Evolutionary conservation across 2,113 vertebrate species (phyloP).

Genomic region (Phaethon lepturus): DNA sequence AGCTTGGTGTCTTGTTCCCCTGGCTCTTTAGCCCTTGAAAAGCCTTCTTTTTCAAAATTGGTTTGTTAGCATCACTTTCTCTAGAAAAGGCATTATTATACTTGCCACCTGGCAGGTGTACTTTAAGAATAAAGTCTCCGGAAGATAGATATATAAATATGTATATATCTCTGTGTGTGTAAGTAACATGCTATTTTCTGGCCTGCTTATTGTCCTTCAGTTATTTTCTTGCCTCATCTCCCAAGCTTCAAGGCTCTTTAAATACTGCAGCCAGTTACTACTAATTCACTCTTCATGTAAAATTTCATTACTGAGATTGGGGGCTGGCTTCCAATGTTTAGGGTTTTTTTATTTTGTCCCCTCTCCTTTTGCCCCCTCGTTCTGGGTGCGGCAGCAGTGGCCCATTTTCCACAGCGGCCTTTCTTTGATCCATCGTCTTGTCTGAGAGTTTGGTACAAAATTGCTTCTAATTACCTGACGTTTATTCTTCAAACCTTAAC

Average conservation of each 20-base stretch:
- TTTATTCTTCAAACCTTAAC: conserved; percentile 44
- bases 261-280: not conserved
- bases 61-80: not conserved
- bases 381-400: not conserved
- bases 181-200: not conserved
- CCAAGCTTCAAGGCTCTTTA: not conserved
- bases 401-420: not conserved
- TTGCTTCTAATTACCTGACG: not conserved
- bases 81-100: not conserved
- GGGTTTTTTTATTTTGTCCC: not conserved
- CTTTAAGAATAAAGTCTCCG: not conserved
- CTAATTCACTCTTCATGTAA: not conserved
- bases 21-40: not conserved
- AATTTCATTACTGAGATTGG: not conserved
- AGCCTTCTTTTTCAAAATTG: not conserved
- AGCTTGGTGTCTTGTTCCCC: not conserved
- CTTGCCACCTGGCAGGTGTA: not conserved
- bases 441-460: not conserved
- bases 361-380: not conserved
- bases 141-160: not conserved
- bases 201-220: not conserved
- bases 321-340: not conserved
- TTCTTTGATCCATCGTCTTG: not conserved
- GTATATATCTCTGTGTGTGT: too few species aligned
- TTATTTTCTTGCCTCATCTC: not conserved